Percentiles rank a stretch among this genome's conserved stretches.
These are phyloP conservation scores for Ellobium chinense DNA, from an alignment of 2,888 invertebrate species.

Conservation along the genomic window DNA sequence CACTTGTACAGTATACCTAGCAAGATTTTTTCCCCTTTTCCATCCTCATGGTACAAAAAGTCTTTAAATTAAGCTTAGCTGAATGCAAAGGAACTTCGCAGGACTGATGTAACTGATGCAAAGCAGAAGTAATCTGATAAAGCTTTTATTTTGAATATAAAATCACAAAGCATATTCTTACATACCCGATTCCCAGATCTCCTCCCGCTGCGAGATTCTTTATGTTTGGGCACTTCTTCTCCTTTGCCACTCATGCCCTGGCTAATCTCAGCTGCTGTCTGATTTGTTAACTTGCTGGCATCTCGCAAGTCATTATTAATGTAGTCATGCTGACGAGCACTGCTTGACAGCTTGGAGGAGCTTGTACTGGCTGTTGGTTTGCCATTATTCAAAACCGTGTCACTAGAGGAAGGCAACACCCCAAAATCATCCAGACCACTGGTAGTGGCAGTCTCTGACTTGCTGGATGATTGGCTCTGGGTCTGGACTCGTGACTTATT, in stretches of 20 bases:
- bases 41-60: no score
- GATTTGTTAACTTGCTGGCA: constrained; percentile 47
- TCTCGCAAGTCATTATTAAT: constrained; percentile 75
- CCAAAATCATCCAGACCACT: constrained; percentile 35
- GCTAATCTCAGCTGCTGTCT: constrained; percentile 44
- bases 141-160: no score
- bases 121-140: no score
- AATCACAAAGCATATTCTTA: no score
- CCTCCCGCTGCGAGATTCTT: constrained; percentile 28
- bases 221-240: constrained; percentile 11
- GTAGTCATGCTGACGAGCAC: constrained; percentile 68
- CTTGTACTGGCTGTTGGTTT: constrained; percentile 62
- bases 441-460: neutral
- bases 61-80: no score
- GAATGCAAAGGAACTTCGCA: no score
- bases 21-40: no score
- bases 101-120: no score
- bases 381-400: constrained; percentile 71
- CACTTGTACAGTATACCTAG: no score
- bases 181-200: constrained; percentile 15
- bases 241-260: neutral
- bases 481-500: constrained; percentile 49
- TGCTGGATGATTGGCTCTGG: neutral
- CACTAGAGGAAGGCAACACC: neutral
- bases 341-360: constrained; percentile 53